Evolutionary conservation across 2,888 invertebrate genomes (phyloP), one percentile per base, ranked within the genome.

Genomic region (Cryptocephalus primarius): DNA sequence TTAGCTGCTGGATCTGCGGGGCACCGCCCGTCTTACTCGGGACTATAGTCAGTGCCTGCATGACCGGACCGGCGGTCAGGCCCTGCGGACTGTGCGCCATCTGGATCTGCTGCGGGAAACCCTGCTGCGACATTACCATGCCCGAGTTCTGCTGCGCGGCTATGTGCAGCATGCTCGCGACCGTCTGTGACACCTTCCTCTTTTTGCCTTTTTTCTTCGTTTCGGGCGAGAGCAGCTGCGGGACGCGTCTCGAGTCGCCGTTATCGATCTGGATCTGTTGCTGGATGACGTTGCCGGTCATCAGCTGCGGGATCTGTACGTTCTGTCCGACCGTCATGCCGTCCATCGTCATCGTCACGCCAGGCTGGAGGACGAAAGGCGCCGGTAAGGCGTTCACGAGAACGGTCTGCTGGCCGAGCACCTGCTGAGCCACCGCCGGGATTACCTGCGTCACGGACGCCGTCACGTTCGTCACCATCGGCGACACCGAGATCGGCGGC

Each of bases 311-410:
- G 59, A 85, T 43, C 45, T 82, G 80, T 51, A 82, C 72, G 53
- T 81, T 82, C 58, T 83, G 85, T 47, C 82, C 79, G 31, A 62
- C 60, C 1, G 61, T 57, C 53, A 63, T 60, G 0, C 84, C 82
- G 55, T 87, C 87, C 57, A 87, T 80, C 0, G 84, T 78, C 78
- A 87, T 82, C 1, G 70, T 66, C 54, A 86, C 79, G 2, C 83
- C 78, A 1, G 85, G 85, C 60, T 88, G 88, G 39, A 89, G 76
- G 8, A 89, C 80, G 55, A 87, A 85, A 0, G 87, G 87, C 12
- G 85, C 75, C 42, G 83, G 84, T 51, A 89, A 70, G 0, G 88
- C 81, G 61, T 90, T 90, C 1, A 91, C 83, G 6, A 91, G 76
- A 0, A 88, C 85, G 0, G 88, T 82, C 32, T 85, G 84, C 61